Base-by-base conservation (phyloP, 2,113 vertebrate genomes). In the Chauna torquata region DNA sequence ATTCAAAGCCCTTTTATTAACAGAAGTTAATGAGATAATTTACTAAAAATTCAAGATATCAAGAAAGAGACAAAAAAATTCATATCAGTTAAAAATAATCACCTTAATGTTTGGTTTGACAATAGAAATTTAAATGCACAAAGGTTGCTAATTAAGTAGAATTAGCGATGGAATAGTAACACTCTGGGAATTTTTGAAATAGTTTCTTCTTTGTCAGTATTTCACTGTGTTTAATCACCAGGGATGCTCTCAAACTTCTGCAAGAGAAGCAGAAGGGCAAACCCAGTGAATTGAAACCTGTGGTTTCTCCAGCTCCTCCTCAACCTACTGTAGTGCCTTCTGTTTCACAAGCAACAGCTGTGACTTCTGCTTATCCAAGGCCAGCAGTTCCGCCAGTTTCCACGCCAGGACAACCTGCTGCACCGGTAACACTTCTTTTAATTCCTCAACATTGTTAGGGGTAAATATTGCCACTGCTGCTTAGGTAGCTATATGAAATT, bases 221-320 rank as follows among this genome's bases (percentile, higher is more conserved):
- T 92, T 80, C 42, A 45, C 45, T 96, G 17, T 80, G 15, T 96
- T 86, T 94, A 74, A 82, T 96, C 47, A 72, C 69, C 96, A 99
- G 99, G 97, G 99, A 99, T 98, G 99, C 98, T 49, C 97, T 99
- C 82, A 99, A 98, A 82, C 98, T 99, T 95, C 94, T 99, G 89
- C 98, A 98, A 89, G 96, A 96, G 68, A 98, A 98, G 65, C 88
- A 97, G 91, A 94, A 55, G n/a, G 96, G 96, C 64, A 97, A 97
- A 89, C 76, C 95, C 44, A 27, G 68, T 12, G 96, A 95, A 44
- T 6, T 89, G 72, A 97, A 95, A 81, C 95, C 95, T 38, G 13
- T 72, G 62, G 75, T 93, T 71, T 64, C 97, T 49, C 78, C 97
- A 71, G 50, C 92, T 74, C 81, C 90, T 79, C 75, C 86, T 14